Conservation (phyloP, 2,797 vertebrate genomes). For the Gobionotothen gibberifrons region DNA sequence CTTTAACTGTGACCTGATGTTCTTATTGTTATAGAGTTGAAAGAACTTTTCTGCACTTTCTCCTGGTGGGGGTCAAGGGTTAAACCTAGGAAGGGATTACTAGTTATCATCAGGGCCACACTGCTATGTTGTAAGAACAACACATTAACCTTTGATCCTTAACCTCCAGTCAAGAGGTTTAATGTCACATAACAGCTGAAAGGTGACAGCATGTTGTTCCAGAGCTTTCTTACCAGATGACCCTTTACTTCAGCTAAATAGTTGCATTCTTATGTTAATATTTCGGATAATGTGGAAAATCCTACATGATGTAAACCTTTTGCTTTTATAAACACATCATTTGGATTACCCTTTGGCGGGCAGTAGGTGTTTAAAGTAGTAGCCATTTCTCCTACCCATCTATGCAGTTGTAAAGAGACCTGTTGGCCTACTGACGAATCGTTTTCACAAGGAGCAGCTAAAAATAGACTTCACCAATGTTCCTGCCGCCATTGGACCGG, state of each 20-base stretch:
- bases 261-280: neutral
- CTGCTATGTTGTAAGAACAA: constrained; percentile 13
- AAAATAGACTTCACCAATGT: constrained; percentile 72
- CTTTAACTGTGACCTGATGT: no score
- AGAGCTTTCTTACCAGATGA: neutral
- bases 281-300: neutral
- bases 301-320: neutral
- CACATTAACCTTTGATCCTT: constrained; percentile 47
- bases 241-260: constrained; percentile 4
- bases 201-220: neutral
- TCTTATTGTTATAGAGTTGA: constrained; percentile 24
- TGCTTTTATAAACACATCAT: neutral
- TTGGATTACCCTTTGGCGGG: constrained; percentile 1
- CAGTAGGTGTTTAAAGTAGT: constrained; percentile 13
- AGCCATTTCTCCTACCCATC: constrained; percentile 47
- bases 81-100: constrained; percentile 6
- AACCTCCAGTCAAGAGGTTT: constrained; percentile 29
- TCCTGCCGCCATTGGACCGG: constrained; percentile 54
- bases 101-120: constrained; percentile 9
- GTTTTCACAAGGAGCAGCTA: constrained; percentile 66
- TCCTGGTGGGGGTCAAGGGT: constrained; percentile 17
- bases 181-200: constrained; percentile 38
- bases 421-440: constrained; percentile 58
- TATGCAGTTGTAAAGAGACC: constrained; percentile 60
- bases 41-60: constrained; percentile 36